Evolutionary conservation across 1,140 invertebrate genomes (phyloP).

Genomic region (Rhagoletis zephyria): DNA sequence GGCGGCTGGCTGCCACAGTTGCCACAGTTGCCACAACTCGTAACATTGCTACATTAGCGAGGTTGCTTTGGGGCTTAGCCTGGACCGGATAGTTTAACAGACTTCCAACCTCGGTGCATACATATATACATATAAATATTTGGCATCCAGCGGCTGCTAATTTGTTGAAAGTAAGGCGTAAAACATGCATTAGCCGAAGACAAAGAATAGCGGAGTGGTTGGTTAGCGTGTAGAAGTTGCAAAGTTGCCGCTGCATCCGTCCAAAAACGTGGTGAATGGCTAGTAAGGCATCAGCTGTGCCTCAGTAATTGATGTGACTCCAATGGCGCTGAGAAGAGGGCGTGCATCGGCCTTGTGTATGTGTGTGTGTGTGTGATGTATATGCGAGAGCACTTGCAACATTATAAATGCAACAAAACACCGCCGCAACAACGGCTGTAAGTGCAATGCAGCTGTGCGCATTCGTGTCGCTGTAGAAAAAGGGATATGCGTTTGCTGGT

Average conservation of each 20-base stretch:
- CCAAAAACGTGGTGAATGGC: background rate
- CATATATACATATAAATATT: background rate
- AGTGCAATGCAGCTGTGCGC: background rate
- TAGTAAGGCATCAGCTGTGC: background rate
- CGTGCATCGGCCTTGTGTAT: background rate
- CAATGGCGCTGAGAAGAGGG: background rate
- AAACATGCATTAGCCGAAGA: background rate
- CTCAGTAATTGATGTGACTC: background rate
- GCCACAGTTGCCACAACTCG: background rate
- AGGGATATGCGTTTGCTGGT: background rate
- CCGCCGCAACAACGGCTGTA: background rate
- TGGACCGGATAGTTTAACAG: background rate
- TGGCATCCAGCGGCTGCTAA: background rate
- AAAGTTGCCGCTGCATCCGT: background rate
- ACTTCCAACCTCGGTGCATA: background rate
- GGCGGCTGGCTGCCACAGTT: background rate
- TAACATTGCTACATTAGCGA: background rate
- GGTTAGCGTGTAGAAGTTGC: background rate
- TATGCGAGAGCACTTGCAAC: background rate
- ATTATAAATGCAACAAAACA: conserved; percentile 54
- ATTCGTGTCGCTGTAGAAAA: background rate
- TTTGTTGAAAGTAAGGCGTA: conserved; percentile 25
- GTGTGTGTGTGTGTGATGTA: conserved; percentile 9
- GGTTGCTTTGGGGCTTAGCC: background rate
- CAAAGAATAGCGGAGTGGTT: background rate